Evolutionary conservation across 2,797 vertebrate species (phyloP), one percentile per base, ranked within the genome.

Genomic region (Pygocentrus nattereri): DNA sequence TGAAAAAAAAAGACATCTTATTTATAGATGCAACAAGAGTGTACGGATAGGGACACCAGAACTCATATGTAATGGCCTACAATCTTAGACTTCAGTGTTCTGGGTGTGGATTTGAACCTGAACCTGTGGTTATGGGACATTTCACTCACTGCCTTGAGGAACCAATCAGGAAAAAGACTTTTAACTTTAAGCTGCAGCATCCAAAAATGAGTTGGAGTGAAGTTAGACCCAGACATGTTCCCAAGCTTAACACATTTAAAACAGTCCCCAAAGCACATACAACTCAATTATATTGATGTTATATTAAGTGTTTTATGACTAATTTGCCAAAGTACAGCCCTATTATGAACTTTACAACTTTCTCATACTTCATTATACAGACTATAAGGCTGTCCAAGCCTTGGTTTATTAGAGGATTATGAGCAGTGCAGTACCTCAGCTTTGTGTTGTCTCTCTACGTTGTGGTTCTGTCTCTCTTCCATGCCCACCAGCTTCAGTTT

Each of bases 401-500:
- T 30, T 0, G 18, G 31, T n/a, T 44, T 44, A 12, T 31, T 75
- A 25, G 12, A 30, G 21, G 25, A 25, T 56, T 68, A 27, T n/a
- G 25, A 73, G 64, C 27, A 31, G 58, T 47, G 49, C 71, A 68
- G 61, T 93, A 98, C 98, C 96, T 99, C 98, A 71, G 98, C 97
- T 94, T 98, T 99, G 86, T 95, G 97, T 86, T 98, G 96, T 80
- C 96, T 96, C 84, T 98, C 97, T 61, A 94, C 92, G n/a, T 94
- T 94, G 58, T 96, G 95, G 81, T 87, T 91, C 87, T 96, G 96
- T 79, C 96, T 97, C 85, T 96, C 97, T 87, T 99, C 98, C 96
- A 99, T 97, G 82, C 96, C 94, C 88, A 94, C 94, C 86, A 99
- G 93, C 83, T 98, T 98, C 80, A 98, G 92, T 91, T 98, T 99